Evolutionary conservation across 92 coral and sea anemone genomes (phyloP).

Genomic region (Bergia puertoricense): DNA sequence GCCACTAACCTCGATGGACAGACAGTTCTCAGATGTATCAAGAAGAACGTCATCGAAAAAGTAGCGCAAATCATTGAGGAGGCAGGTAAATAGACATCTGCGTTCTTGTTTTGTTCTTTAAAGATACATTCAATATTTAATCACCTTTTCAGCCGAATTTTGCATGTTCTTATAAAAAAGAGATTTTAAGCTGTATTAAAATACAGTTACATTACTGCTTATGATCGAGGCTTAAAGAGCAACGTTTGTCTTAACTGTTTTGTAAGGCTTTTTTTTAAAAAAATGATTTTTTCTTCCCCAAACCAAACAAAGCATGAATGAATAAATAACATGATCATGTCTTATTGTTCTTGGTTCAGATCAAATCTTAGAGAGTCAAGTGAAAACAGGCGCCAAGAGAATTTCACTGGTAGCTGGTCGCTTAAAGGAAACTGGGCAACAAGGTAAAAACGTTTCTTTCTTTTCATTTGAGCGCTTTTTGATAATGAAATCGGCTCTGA

Average conservation of each 20-base stretch:
- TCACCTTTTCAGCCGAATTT: too few relatives aligned
- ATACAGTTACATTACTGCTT: too few relatives aligned
- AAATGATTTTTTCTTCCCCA: too few relatives aligned
- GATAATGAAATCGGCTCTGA: background rate
- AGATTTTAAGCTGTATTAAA: background rate
- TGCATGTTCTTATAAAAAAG: background rate
- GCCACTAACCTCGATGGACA: conserved; percentile 64
- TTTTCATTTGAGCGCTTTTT: too few relatives aligned
- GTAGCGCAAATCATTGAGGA: conserved; percentile 54
- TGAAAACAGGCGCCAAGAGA: background rate
- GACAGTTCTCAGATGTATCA: conserved; percentile 70
- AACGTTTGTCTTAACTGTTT: too few relatives aligned
- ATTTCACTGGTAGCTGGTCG: too few relatives aligned
- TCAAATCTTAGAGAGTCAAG: background rate
- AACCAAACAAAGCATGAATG: too few relatives aligned
- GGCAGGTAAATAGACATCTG: conserved; percentile 51
- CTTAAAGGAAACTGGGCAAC: background rate
- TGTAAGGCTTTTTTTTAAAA: too few relatives aligned
- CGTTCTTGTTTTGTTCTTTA: background rate
- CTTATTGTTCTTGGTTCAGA: background rate
- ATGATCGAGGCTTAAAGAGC: too few relatives aligned
- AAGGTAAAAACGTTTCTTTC: background rate
- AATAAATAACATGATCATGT: background rate
- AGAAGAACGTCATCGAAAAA: conserved; percentile 43
- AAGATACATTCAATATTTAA: background rate